These are phyloP conservation scores for Macrocentrus cingulum DNA, from an alignment of 1,140 invertebrate genomes.

Conservation along the genomic window DNA sequence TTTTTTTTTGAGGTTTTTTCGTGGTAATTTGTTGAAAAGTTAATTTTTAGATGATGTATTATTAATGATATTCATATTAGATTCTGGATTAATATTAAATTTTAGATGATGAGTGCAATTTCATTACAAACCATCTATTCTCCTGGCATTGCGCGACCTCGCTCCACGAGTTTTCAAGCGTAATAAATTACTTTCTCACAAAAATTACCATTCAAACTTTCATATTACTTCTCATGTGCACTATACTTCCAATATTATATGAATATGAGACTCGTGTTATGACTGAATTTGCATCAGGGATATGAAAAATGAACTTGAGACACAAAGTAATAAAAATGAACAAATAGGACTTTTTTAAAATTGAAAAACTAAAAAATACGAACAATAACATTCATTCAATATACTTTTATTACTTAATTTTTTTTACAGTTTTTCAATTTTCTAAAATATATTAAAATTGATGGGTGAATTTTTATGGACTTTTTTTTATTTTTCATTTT, in stretches of 20 bases:
- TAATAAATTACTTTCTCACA: constrained; percentile 36
- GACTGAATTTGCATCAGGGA: no score
- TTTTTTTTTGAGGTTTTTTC: neutral
- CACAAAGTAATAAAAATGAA: no score
- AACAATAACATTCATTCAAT: no score
- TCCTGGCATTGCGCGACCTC: constrained; percentile 21
- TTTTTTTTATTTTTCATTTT: no score
- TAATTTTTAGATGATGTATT: no score
- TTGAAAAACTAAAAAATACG: no score
- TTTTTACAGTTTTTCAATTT: no score
- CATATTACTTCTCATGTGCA: constrained; percentile 18
- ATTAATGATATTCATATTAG: constrained; percentile 46
- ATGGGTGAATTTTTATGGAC: no score
- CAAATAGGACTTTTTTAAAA: no score
- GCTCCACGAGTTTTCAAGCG: constrained; percentile 9
- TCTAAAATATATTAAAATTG: no score
- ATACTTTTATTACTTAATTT: no score
- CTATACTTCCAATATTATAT: neutral
- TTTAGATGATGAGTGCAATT: constrained; percentile 55
- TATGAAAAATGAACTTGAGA: no score
- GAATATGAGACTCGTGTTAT: neutral
- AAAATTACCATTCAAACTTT: constrained; percentile 42
- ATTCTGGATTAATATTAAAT: constrained; percentile 57
- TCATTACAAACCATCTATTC: constrained; percentile 45
- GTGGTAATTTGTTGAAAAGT: constrained; percentile 2